Conservation (phyloP, 2,888 invertebrate genomes). For the Protophormia terraenovae region DNA sequence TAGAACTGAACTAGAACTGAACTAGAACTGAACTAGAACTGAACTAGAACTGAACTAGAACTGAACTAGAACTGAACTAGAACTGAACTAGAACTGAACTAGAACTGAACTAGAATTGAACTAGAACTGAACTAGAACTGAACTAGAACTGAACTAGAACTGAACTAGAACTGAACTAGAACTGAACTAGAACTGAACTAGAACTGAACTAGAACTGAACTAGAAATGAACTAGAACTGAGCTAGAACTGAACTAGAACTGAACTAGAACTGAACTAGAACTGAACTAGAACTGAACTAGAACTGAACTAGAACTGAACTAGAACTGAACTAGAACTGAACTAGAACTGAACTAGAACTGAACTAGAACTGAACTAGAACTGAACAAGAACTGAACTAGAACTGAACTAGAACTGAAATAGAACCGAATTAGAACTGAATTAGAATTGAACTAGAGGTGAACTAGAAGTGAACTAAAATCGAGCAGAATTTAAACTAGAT, state of each 20-base stretch:
- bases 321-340: neutral
- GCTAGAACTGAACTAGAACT: neutral
- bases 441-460: neutral
- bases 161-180: neutral
- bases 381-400: neutral
- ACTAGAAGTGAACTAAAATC: neutral
- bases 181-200: neutral
- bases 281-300: neutral
- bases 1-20: neutral
- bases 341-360: neutral
- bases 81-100: neutral
- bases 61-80: neutral
- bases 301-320: neutral
- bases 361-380: neutral
- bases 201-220: neutral
- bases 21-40: neutral
- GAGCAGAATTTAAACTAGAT: too few relatives aligned
- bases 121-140: neutral
- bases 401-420: neutral
- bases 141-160: neutral
- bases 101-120: neutral
- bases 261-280: neutral
- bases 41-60: neutral
- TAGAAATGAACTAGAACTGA: neutral
- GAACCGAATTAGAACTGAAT: neutral